These are phyloP conservation scores for Phengaris arion DNA, from an alignment of 2,888 invertebrate genomes.

Conservation along the genomic window DNA sequence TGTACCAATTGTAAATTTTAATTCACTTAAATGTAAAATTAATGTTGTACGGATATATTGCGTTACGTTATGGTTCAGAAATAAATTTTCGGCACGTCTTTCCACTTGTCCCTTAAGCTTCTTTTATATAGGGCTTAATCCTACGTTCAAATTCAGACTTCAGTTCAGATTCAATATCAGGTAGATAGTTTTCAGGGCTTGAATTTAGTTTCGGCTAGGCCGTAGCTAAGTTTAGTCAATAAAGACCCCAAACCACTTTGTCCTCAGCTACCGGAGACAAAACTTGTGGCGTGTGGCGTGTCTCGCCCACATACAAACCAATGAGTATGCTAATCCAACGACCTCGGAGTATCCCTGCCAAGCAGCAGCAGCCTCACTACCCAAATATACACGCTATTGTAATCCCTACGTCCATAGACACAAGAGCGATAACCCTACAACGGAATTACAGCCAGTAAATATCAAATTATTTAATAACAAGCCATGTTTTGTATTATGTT, in stretches of 20 bases:
- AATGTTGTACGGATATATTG: no score
- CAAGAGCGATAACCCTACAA: background rate
- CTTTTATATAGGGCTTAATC: no score
- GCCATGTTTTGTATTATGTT: constrained; percentile 22
- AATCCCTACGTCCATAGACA: background rate
- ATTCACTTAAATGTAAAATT: no score
- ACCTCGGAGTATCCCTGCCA: constrained; percentile 6
- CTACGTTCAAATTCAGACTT: no score
- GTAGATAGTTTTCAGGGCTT: background rate
- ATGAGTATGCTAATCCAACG: constrained; percentile 21
- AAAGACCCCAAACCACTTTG: background rate
- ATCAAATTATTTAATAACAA: constrained; percentile 21
- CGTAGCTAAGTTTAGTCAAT: background rate
- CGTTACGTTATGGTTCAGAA: no score
- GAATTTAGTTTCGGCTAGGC: background rate
- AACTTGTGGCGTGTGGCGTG: background rate
- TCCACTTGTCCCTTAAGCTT: no score
- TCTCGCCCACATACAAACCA: constrained; percentile 22
- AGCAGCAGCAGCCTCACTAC: background rate
- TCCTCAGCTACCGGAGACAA: constrained; percentile 10
- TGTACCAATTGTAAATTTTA: no score
- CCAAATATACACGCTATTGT: background rate
- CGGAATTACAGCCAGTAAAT: background rate
- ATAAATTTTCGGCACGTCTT: no score
- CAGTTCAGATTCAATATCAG: no score